Conservation (phyloP, 2,888 invertebrate species). For the Lordiphosa fenestrarum region DNA sequence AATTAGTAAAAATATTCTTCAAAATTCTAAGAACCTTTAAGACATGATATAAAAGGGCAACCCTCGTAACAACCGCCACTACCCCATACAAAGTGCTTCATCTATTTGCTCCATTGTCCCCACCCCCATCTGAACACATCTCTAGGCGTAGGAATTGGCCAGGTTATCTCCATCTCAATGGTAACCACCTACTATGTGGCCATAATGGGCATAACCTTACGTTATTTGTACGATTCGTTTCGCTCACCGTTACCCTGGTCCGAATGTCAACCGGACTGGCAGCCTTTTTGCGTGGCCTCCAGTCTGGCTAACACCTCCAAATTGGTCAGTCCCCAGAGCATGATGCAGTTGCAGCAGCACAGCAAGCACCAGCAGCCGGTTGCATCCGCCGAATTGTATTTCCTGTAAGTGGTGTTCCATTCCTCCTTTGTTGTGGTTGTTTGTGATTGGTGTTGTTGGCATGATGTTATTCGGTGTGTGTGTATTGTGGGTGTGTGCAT, state of each 20-base stretch:
- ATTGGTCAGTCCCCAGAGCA: slow-evolving; percentile 21
- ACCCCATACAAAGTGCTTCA: slow-evolving; percentile 3
- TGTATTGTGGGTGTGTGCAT: slow-evolving; percentile 5
- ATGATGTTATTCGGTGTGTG: slow-evolving; percentile 28
- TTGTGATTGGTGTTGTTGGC: slow-evolving; percentile 23
- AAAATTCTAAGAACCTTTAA: too few relatives aligned
- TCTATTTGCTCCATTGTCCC: slow-evolving; percentile 20
- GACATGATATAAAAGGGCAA: not conserved
- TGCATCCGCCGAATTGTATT: slow-evolving; percentile 80
- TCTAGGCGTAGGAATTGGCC: slow-evolving; percentile 83
- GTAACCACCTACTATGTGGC: slow-evolving; percentile 86
- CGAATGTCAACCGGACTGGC: slow-evolving; percentile 82
- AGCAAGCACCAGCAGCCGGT: slow-evolving; percentile 42
- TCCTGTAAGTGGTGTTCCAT: slow-evolving; percentile 78
- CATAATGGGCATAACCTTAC: slow-evolving; percentile 84
- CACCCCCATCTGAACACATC: slow-evolving; percentile 5
- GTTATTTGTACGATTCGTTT: slow-evolving; percentile 85
- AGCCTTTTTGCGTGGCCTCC: slow-evolving; percentile 80
- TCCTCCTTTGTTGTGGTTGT: slow-evolving; percentile 15
- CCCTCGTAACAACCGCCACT: too few relatives aligned
- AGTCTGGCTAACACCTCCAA: slow-evolving; percentile 50
- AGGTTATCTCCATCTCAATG: slow-evolving; percentile 82
- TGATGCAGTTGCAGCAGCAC: slow-evolving; percentile 9
- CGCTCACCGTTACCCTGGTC: slow-evolving; percentile 84
- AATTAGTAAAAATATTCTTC: too few relatives aligned